Conservation (phyloP, 2,797 vertebrate species). For the Dryobates pubescens region DNA sequence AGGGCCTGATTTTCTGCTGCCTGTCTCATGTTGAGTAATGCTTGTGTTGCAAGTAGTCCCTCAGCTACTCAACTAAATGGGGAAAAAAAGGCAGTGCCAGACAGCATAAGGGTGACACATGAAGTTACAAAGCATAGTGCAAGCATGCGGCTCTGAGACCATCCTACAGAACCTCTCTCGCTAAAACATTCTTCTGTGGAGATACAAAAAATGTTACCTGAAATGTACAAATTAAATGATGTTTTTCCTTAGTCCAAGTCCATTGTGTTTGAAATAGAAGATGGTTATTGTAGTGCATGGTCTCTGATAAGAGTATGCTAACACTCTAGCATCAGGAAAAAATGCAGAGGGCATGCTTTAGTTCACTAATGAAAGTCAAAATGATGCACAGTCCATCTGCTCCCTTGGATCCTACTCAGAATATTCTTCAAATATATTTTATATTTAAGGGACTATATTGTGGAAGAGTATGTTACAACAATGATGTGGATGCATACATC, state of each 20-base stretch:
- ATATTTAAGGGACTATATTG: not conserved
- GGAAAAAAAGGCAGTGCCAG: not conserved
- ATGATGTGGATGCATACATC: not conserved
- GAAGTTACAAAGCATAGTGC: not conserved
- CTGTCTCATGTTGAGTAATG: not conserved
- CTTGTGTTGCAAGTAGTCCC: not conserved
- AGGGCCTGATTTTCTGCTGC: not conserved
- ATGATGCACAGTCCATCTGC: not conserved
- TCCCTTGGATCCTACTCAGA: not conserved
- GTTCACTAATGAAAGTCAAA: not conserved
- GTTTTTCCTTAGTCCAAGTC: not conserved
- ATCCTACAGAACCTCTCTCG: not conserved
- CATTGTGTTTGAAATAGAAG: not conserved
- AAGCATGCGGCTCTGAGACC: not conserved
- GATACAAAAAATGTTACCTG: not conserved
- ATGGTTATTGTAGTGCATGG: fast-evolving
- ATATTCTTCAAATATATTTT: not conserved
- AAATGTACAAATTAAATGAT: not conserved
- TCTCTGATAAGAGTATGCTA: not conserved
- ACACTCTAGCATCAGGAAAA: not conserved
- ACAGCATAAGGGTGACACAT: not conserved
- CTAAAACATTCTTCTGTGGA: not conserved
- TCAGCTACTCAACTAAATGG: not conserved
- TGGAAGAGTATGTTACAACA: not conserved
- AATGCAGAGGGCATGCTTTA: fast-evolving